Base-by-base conservation (phyloP, 2,888 invertebrate genomes). In the Diabrotica balteata region DNA sequence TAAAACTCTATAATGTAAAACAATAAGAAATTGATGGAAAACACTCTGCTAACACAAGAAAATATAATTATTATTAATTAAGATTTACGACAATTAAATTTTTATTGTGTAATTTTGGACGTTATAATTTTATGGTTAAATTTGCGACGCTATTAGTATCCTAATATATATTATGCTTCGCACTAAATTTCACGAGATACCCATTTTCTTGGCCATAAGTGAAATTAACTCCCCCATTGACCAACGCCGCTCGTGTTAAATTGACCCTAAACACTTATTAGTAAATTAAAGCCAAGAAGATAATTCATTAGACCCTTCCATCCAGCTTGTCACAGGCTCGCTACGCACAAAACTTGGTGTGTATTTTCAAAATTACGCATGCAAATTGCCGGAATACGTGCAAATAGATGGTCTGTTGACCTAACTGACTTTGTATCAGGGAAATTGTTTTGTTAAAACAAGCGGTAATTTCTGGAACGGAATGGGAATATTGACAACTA, bases 391-490 rank as follows among this genome's bases (percentile, higher is more conserved):
- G 0, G 8, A 45, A 45, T 57, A 57, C 55, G 45, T 57, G 55
- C 44, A 45, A 57, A 45, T 57, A 57, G 55, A 57, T 17, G 55
- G 44, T 57, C 45, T n/a, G 17, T 57, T 57, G 17, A 11, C 8
- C 17, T 45, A 57, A 57, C 55, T 57, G 8, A 55, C 55, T 55
- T 57, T 57, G 55, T 57, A 43, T 43, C 55, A 45, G 43, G 45
- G 45, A 45, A 57, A 57, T 57, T 57, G 55, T 57, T 57, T 45
- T 45, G 55, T 11, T 43, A 45, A 57, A 57, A 57, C 55, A 57
- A 45, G 45, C 55, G 45, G 55, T 57, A 57, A 57, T 57, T 45
- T 57, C 45, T n/a, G 45, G 17, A 57, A 57, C 55, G n/a, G 55
- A 45, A 57, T 17, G 45, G n/a, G 55, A 44, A 57, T 45, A 57